These are phyloP conservation scores for Aramus guarauna DNA, from an alignment of 2,113 vertebrate species.

Conservation along the genomic window DNA sequence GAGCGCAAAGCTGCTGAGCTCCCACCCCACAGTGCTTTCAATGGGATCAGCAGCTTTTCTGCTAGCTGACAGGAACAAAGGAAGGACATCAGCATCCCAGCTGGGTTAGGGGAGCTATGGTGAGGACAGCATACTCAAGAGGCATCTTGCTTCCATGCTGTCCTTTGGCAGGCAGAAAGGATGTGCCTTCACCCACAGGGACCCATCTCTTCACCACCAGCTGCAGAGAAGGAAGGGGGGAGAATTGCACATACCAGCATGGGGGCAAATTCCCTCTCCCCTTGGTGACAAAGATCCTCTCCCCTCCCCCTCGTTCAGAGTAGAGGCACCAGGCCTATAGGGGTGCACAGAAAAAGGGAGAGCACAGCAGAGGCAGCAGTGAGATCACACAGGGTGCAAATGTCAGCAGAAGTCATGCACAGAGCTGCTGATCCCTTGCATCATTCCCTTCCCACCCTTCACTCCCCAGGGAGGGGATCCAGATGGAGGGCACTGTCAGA, in stretches of 20 bases:
- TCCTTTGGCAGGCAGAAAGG: not conserved
- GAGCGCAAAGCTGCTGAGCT: conserved; percentile 41
- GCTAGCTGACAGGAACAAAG: conserved; percentile 29
- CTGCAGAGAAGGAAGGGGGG: not conserved
- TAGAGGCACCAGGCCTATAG: not conserved
- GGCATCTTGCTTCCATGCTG: not conserved
- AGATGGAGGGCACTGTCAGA: not conserved
- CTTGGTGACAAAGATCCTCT: not conserved
- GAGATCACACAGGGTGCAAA: not conserved
- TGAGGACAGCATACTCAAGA: not conserved
- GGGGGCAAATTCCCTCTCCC: not conserved
- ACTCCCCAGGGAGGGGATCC: not conserved
- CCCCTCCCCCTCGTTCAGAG: not conserved
- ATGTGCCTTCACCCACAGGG: not conserved
- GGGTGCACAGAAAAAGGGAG: not conserved
- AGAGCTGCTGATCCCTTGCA: not conserved
- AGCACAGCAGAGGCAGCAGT: not conserved
- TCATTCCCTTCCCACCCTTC: not conserved
- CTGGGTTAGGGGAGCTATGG: not conserved
- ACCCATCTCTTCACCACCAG: not conserved
- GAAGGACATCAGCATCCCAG: conserved; percentile 27
- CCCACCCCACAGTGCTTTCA: not conserved
- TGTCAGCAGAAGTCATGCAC: not conserved
- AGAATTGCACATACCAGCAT: fast-evolving
- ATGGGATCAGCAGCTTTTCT: conserved; percentile 30